These are phyloP conservation scores for Scaptomyza pallida DNA, from an alignment of 1,140 invertebrate genomes.

Conservation along the genomic window DNA sequence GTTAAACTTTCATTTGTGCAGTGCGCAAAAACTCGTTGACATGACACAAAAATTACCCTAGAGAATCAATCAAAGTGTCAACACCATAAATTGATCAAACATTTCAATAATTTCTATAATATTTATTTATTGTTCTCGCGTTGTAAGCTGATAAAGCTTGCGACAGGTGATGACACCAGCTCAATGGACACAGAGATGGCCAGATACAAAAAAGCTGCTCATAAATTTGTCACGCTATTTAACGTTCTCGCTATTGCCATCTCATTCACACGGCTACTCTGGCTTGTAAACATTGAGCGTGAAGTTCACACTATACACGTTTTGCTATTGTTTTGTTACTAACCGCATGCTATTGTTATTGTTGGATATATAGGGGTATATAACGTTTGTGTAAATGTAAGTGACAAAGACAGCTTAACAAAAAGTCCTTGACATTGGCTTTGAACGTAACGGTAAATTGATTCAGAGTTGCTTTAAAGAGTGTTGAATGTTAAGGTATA, in stretches of 20 bases:
- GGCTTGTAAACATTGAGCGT: neutral
- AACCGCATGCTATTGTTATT: neutral
- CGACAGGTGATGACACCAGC: conserved; percentile 25
- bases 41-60: conserved; percentile 47
- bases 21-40: conserved; percentile 42
- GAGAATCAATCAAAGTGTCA: conserved; percentile 47
- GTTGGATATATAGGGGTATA: neutral
- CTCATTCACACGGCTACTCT: neutral
- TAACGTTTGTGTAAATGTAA: neutral
- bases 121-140: conserved; percentile 28
- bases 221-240: conserved; percentile 36
- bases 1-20: conserved; percentile 1
- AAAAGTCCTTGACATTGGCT: neutral
- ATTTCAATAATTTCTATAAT: conserved; percentile 5
- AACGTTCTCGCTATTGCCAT: neutral
- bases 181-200: neutral
- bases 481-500: no score
- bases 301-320: conserved; percentile 23
- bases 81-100: conserved; percentile 43
- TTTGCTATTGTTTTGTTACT: neutral
- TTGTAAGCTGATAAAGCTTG: conserved; percentile 35
- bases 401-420: neutral
- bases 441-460: no score
- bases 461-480: no score
- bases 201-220: conserved; percentile 14